Evolutionary conservation across 2,113 vertebrate species (phyloP).

Genomic region (Apodemus sylvaticus): DNA sequence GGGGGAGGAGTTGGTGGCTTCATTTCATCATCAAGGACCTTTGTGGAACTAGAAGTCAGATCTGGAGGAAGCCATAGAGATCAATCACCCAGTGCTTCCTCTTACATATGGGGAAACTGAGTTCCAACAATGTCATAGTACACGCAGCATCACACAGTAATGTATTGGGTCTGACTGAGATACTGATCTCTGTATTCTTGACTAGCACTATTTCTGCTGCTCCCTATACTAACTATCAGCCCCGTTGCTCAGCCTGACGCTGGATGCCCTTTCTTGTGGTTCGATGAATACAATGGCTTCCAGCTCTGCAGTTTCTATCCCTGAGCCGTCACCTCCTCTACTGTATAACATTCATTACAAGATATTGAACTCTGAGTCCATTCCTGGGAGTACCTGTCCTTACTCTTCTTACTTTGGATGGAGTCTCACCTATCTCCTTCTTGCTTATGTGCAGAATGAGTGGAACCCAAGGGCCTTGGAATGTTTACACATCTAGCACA

Average conservation of each 20-base stretch:
- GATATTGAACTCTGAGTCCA: background rate
- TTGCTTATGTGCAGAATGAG: background rate
- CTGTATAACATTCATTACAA: background rate
- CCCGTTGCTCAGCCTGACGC: background rate
- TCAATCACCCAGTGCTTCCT: background rate
- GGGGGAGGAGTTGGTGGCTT: constrained; percentile 27
- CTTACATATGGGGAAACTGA: background rate
- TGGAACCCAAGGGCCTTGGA: background rate
- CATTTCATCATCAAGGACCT: constrained; percentile 26
- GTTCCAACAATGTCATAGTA: background rate
- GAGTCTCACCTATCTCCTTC: background rate
- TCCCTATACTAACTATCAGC: background rate
- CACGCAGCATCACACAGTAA: background rate
- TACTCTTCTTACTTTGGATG: background rate
- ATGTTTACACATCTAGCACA: background rate
- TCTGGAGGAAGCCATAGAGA: background rate
- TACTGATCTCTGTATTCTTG: background rate
- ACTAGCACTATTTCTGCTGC: background rate
- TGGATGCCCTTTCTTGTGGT: background rate
- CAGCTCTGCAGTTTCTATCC: background rate
- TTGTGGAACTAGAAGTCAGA: background rate
- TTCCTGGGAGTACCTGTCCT: background rate
- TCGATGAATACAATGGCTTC: background rate
- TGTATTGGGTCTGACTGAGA: background rate
- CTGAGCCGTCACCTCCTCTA: background rate